These are phyloP conservation scores for Volucella bombylans DNA, from an alignment of 2,888 invertebrate species.

Conservation along the genomic window DNA sequence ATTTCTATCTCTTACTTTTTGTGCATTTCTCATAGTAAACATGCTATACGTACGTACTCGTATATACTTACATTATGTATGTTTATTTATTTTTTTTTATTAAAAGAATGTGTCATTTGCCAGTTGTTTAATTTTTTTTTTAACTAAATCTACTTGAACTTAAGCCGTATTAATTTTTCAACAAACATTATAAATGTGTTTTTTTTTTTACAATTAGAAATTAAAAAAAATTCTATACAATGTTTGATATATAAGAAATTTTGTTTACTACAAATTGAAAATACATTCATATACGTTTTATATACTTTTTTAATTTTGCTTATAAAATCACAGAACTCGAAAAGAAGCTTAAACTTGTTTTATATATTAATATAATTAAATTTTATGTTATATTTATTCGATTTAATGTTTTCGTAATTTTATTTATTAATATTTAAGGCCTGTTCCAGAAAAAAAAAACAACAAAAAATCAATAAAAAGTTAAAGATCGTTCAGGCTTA, in stretches of 20 bases:
- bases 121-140: slow-evolving; percentile 17
- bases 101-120: background rate
- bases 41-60: too few relatives aligned
- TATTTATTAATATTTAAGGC: slow-evolving; percentile 35
- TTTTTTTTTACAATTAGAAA: slow-evolving; percentile 22
- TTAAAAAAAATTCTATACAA: slow-evolving; percentile 41
- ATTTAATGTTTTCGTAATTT: slow-evolving; percentile 36
- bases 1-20: slow-evolving; percentile 32
- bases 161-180: slow-evolving; percentile 48
- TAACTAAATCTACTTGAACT: slow-evolving; percentile 34
- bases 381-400: slow-evolving; percentile 38
- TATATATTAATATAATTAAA: slow-evolving; percentile 35
- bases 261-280: slow-evolving; percentile 8
- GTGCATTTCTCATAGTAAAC: slow-evolving; percentile 58
- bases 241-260: slow-evolving; percentile 17
- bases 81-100: background rate
- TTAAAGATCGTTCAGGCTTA: slow-evolving; percentile 49
- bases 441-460: slow-evolving; percentile 36
- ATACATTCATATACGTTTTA: slow-evolving; percentile 20
- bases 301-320: slow-evolving; percentile 27
- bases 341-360: slow-evolving; percentile 51
- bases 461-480: slow-evolving; percentile 28
- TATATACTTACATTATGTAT: slow-evolving; percentile 25
- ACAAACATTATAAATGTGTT: slow-evolving; percentile 59
- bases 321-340: slow-evolving; percentile 60